Conservation (phyloP, 2,888 invertebrate genomes). For the Zygogramma bicolorata region DNA sequence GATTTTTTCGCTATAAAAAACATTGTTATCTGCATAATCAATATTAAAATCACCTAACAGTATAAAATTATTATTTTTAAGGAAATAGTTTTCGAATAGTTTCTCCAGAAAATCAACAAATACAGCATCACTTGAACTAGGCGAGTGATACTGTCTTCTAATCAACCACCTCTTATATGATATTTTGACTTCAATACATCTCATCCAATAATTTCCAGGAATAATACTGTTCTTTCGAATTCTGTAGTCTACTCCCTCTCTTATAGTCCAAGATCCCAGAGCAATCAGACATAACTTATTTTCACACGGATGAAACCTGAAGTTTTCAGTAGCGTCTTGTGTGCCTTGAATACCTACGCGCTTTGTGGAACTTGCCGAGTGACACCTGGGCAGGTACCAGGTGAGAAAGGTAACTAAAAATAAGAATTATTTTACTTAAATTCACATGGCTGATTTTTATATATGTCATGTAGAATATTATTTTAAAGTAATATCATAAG, state of each 20-base stretch:
- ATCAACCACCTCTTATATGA: slow-evolving; percentile 7
- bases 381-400: too few species aligned
- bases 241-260: slow-evolving; percentile 13
- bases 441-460: too few species aligned
- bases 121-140: slow-evolving; percentile 16
- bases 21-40: slow-evolving; percentile 2
- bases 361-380: too few species aligned
- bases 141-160: slow-evolving; percentile 11
- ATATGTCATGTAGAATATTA: too few species aligned
- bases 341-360: too few species aligned
- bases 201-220: slow-evolving; percentile 17
- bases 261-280: too few species aligned
- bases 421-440: too few species aligned
- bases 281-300: too few species aligned
- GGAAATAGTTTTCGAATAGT: slow-evolving; percentile 5
- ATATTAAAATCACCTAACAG: slow-evolving; percentile 14
- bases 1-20: slow-evolving; percentile 12
- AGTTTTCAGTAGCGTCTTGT: too few species aligned
- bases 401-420: too few species aligned
- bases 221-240: slow-evolving; percentile 6
- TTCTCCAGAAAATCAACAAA: slow-evolving; percentile 7
- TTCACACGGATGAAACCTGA: too few species aligned
- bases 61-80: slow-evolving; percentile 12
- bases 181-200: slow-evolving; percentile 12
- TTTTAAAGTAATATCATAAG: too few species aligned